Base-by-base conservation (phyloP, 2,888 invertebrate species). In the Microctonus aethiopoides region DNA sequence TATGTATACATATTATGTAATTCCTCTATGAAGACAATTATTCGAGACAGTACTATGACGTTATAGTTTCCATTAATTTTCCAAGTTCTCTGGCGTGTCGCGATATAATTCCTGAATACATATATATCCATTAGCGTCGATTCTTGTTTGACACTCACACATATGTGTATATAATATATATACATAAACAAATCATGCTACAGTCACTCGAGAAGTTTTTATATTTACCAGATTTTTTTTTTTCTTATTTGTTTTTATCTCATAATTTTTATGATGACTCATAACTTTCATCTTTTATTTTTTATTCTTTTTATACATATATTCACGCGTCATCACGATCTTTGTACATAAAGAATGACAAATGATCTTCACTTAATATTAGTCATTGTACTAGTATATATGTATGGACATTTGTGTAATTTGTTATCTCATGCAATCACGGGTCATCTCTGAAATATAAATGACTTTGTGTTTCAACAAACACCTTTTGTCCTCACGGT, bases 401-500 rank as follows among this genome's bases (percentile, higher is more conserved):
- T 34, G 57, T 32, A 5, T 34, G 57, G n/a, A 57, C 16, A 57
- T 26, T 57, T 46, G 32, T 63, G 57, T 63, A 41, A 68, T 63
- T 32, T 34, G 39, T 67, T 59, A 67, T 46, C 46, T 16, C 46
- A 46, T 16, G 46, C 20, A 46, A 46, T 46, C 46, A 46, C 16
- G 3, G 46, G 46, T 20, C 46, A 46, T 46, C 46, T 16, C 7
- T 1, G 46, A 16, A 13, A 34, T 56, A 56, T 56, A 56, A 29
- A 29, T 22, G 16, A 20, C 59, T 32, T 7, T 10, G n/a, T 34
- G 20, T 59, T 36, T 46, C 46, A 46, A 16, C 46, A 16, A 2
- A 46, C 46, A 46, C 46, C 20, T 46, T 46, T 60, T 52, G 51
- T 34, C 29, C 5, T 34, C 9, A 59, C 29, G 11, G 16, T 57